A percentile compares a stretch with the other conserved stretches of the same genome.
phyloP scores from a whole-genome alignment of 2,888 invertebrate genomes.

The Ceramica pisi region DNA sequence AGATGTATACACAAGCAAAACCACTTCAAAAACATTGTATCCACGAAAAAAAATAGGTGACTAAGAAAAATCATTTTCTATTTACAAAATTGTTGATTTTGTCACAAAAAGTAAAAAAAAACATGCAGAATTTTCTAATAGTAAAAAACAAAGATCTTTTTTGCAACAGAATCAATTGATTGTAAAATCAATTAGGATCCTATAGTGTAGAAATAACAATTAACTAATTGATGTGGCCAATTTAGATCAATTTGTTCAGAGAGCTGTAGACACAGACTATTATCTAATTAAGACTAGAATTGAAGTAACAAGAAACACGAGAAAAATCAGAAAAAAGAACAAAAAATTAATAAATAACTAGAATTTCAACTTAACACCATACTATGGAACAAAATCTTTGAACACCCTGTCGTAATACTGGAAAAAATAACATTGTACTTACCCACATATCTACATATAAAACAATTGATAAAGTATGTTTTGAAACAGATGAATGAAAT shows the following conservation, averaged over 20 bases:
- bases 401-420: slow-evolving; percentile 36
- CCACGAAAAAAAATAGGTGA: slow-evolving; percentile 53
- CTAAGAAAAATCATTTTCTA: slow-evolving; percentile 36
- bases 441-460: neutral
- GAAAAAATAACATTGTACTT: slow-evolving; percentile 34
- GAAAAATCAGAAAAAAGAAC: slow-evolving; percentile 36
- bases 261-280: slow-evolving; percentile 24
- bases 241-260: slow-evolving; percentile 51
- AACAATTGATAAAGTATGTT: slow-evolving; percentile 17
- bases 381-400: slow-evolving; percentile 13
- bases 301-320: slow-evolving; percentile 40
- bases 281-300: slow-evolving; percentile 31
- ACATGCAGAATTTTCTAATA: slow-evolving; percentile 64
- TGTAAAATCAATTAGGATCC: slow-evolving; percentile 65
- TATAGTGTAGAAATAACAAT: slow-evolving; percentile 45
- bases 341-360: slow-evolving; percentile 15
- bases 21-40: slow-evolving; percentile 67
- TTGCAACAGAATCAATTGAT: slow-evolving; percentile 79
- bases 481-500: slow-evolving; percentile 3
- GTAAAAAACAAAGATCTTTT: slow-evolving; percentile 66
- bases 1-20: slow-evolving; percentile 36
- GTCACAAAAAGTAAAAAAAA: slow-evolving; percentile 76
- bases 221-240: slow-evolving; percentile 46
- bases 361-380: slow-evolving; percentile 65
- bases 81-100: slow-evolving; percentile 74